These are phyloP conservation scores for Epinephelus malabaricus DNA, from an alignment of 2,797 vertebrate genomes.

Conservation along the genomic window DNA sequence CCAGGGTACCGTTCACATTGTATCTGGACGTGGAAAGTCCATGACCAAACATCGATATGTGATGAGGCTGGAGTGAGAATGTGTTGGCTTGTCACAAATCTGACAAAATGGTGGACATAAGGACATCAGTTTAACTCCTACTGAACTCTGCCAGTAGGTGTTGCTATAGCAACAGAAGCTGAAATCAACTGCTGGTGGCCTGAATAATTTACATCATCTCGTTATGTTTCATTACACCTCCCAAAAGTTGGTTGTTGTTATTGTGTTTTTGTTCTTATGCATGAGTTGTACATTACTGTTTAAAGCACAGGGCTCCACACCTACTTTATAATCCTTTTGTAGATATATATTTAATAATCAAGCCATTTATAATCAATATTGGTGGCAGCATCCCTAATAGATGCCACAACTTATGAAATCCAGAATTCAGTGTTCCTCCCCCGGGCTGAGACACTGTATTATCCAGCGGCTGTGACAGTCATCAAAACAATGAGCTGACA, in stretches of 20 bases:
- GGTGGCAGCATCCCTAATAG: neutral
- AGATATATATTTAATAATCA: neutral
- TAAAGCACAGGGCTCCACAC: neutral
- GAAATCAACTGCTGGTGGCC: neutral
- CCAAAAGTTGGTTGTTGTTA: neutral
- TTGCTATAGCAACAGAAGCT: too few species aligned
- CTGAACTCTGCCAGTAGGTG: too few species aligned
- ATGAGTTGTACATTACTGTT: too few species aligned
- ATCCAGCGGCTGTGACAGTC: conserved; percentile 69
- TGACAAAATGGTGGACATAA: too few species aligned
- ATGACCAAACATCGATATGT: too few species aligned
- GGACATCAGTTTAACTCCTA: too few species aligned
- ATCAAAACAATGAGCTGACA: conserved; percentile 69
- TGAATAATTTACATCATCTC: neutral
- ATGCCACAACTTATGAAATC: conserved; percentile 1
- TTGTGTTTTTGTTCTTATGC: neutral
- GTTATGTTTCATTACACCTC: neutral
- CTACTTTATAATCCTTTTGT: neutral
- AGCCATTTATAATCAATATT: conserved; percentile 6
- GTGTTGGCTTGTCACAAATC: too few species aligned
- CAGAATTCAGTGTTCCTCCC: conserved; percentile 17
- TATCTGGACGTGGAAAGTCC: too few species aligned
- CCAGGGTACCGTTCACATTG: too few species aligned
- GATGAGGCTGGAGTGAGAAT: too few species aligned
- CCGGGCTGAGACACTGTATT: conserved; percentile 33